Conservation (phyloP, 2,888 invertebrate species). For the Mycalesis mineus region DNA sequence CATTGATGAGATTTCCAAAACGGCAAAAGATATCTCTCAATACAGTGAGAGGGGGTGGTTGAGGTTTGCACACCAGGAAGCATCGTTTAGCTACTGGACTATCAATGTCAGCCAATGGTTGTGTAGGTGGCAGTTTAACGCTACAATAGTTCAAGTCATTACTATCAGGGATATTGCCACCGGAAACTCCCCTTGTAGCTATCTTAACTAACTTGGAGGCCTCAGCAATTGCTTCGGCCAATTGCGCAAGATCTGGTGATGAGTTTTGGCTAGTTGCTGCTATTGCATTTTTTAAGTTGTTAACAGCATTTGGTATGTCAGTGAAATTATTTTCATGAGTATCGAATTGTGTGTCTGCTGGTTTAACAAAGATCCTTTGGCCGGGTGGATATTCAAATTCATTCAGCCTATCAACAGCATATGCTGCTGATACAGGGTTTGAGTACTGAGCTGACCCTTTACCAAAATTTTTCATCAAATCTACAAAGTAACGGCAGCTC, state of each 20-base stretch:
- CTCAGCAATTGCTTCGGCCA: constrained; percentile 87
- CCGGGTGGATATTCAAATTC: constrained; percentile 96
- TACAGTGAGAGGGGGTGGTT: constrained; percentile 85
- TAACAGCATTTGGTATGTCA: constrained; percentile 47
- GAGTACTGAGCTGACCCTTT: constrained; percentile 57
- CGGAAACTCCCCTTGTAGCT: constrained; percentile 64
- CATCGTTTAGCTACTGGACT: constrained; percentile 81
- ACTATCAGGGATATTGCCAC: constrained; percentile 41
- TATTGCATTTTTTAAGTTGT: constrained; percentile 53
- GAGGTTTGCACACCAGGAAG: constrained; percentile 81
- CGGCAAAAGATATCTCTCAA: constrained; percentile 93
- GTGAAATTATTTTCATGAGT: constrained; percentile 40
- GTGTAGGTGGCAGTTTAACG: constrained; percentile 84
- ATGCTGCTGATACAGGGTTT: constrained; percentile 67
- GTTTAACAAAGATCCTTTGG: constrained; percentile 86
- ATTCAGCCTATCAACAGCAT: constrained; percentile 91
- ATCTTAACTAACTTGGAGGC: constrained; percentile 86
- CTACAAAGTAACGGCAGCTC: constrained; percentile 65
- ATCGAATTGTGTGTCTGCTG: constrained; percentile 65
- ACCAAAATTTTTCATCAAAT: constrained; percentile 66
- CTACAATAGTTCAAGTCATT: constrained; percentile 77
- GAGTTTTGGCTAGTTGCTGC: constrained; percentile 39
- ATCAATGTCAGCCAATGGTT: constrained; percentile 84
- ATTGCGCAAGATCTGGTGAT: constrained; percentile 79
- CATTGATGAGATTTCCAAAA: constrained; percentile 93